Conservation (phyloP, 2,888 invertebrate species). For the Yponomeuta cagnagella region DNA sequence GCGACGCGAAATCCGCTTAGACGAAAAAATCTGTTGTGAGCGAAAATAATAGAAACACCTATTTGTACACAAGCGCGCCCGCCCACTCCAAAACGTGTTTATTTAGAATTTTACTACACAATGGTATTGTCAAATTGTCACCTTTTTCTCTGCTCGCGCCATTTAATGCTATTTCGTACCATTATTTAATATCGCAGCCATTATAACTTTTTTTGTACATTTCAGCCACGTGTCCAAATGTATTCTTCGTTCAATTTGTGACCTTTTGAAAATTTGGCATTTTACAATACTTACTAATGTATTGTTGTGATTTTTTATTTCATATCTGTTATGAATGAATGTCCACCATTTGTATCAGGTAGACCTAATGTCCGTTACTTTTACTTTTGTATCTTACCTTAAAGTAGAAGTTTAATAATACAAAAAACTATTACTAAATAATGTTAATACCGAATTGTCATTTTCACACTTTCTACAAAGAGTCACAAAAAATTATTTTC, state of each 20-base stretch:
- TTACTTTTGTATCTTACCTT: background rate
- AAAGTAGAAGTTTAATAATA: no score
- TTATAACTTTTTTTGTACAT: conserved; percentile 39
- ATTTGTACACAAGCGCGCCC: conserved; percentile 70
- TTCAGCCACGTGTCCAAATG: conserved; percentile 55
- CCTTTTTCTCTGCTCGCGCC: conserved; percentile 67
- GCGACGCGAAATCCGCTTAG: background rate
- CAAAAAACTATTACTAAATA: background rate
- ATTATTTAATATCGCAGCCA: conserved; percentile 27
- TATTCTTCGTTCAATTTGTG: conserved; percentile 59
- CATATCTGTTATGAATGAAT: background rate
- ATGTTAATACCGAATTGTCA: no score
- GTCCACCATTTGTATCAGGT: background rate
- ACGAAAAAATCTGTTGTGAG: background rate
- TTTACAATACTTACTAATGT: conserved; percentile 32
- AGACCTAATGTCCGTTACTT: background rate
- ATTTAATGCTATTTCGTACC: conserved; percentile 67
- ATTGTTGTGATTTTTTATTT: conserved; percentile 21
- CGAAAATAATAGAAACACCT: conserved; percentile 50
- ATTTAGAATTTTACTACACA: conserved; percentile 64
- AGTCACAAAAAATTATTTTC: background rate
- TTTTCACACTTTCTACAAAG: no score
- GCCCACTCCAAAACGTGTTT: conserved; percentile 75
- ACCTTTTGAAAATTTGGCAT: conserved; percentile 49
- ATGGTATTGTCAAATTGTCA: conserved; percentile 59